Evolutionary conservation across 2,113 vertebrate genomes (phyloP).

Genomic region (Gasterosteus aculeatus): DNA sequence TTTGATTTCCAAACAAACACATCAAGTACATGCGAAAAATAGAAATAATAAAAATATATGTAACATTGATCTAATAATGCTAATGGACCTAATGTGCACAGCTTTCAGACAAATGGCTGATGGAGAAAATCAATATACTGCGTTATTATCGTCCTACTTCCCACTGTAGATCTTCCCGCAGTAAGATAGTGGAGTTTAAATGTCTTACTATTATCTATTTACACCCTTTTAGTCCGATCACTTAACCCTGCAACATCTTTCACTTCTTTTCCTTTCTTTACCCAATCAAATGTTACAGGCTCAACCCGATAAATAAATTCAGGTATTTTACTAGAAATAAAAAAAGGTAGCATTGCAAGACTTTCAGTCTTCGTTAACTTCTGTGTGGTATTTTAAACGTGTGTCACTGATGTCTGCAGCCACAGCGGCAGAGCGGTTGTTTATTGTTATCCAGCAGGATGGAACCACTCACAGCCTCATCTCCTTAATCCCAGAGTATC

Average conservation of each 20-base stretch:
- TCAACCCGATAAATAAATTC: not conserved
- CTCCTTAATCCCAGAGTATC: slow-evolving; percentile 23
- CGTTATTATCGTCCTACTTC: not conserved
- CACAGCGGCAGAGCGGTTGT: not conserved
- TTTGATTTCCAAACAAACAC: not conserved
- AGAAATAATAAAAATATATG: not conserved
- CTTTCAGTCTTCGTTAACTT: not conserved
- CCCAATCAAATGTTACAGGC: not conserved
- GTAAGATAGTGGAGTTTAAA: not conserved
- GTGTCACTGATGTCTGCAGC: not conserved
- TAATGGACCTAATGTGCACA: not conserved
- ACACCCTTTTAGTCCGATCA: not conserved
- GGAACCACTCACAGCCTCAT: not conserved
- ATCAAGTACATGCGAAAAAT: not conserved
- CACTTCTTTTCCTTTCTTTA: too few relatives aligned
- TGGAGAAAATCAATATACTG: slow-evolving; percentile 37
- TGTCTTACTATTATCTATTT: not conserved
- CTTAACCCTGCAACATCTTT: too few relatives aligned
- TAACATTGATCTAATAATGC: not conserved
- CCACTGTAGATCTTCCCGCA: not conserved
- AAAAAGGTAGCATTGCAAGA: not conserved
- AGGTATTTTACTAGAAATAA: not conserved
- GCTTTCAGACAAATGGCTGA: slow-evolving; percentile 13
- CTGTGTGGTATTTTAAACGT: not conserved
- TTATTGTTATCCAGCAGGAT: not conserved